phyloP scores from a whole-genome alignment of 2,888 invertebrate genomes.

The Tetramorium bicarinatum region DNA sequence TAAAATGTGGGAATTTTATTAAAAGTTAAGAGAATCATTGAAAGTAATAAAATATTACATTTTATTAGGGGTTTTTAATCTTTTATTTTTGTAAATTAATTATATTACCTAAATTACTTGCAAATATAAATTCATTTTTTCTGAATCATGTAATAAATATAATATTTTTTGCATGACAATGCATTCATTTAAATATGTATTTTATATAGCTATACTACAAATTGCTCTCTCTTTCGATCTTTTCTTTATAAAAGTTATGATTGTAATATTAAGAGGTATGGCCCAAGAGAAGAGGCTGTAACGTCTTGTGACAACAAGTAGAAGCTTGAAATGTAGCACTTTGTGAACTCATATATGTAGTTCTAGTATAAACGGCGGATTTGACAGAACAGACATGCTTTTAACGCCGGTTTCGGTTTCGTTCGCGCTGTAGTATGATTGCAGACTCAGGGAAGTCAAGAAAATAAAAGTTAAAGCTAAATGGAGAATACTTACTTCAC shows the following conservation, averaged over 20 bases:
- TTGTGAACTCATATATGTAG: background rate
- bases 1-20: background rate
- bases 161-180: background rate
- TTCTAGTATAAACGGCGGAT: conserved; percentile 43
- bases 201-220: background rate
- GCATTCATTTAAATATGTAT: background rate
- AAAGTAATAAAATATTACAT: background rate
- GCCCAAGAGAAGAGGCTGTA: background rate
- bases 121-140: background rate
- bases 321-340: conserved; percentile 4
- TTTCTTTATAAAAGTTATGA: background rate
- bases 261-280: background rate
- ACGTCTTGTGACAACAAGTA: background rate
- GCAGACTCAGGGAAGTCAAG: conserved; percentile 21
- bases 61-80: background rate
- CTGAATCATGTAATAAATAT: background rate
- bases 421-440: conserved; percentile 49
- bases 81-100: background rate
- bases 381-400: conserved; percentile 68
- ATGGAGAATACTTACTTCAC: conserved; percentile 70
- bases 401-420: conserved; percentile 78
- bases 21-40: background rate
- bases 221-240: background rate
- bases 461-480: conserved; percentile 53
- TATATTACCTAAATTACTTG: background rate